These are phyloP conservation scores for Macrotrachela quadricornifera DNA, from an alignment of 1,140 invertebrate genomes.

Conservation along the genomic window DNA sequence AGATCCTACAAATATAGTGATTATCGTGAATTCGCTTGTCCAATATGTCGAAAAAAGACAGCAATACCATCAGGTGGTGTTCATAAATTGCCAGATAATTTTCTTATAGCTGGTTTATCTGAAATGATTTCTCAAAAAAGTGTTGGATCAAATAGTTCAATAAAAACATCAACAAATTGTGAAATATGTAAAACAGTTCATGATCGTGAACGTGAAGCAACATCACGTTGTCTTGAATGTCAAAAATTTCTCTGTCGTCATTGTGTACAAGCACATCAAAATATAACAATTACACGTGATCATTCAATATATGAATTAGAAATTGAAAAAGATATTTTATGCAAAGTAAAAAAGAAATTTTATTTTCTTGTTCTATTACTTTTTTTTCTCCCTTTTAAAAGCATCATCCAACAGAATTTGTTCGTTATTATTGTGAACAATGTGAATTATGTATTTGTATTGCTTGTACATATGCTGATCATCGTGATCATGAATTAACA, in stretches of 20 bases:
- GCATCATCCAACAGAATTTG: slow-evolving; percentile 24
- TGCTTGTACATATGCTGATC: slow-evolving; percentile 31
- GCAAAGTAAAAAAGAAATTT: slow-evolving; percentile 23
- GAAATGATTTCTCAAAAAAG: slow-evolving; percentile 23
- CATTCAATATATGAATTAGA: slow-evolving; percentile 31
- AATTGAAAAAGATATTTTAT: slow-evolving; percentile 32
- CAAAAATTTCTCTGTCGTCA: slow-evolving; percentile 29
- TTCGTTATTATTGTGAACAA: slow-evolving; percentile 31
- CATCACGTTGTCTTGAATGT: slow-evolving; percentile 32
- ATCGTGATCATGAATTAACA: slow-evolving; percentile 30
- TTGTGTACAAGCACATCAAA: slow-evolving; percentile 26
- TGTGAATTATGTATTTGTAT: slow-evolving; percentile 31
- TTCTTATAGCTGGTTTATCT: slow-evolving; percentile 28
- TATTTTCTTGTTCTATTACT: too few species aligned
- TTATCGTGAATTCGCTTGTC: slow-evolving; percentile 28
- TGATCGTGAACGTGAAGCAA: slow-evolving; percentile 24
- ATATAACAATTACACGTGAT: slow-evolving; percentile 27
- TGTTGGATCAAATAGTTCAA: neutral
- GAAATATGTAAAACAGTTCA: slow-evolving; percentile 30
- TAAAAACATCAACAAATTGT: slow-evolving; percentile 22
- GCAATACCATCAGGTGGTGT: slow-evolving; percentile 30
- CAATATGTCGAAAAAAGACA: slow-evolving; percentile 30
- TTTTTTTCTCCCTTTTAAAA: too few species aligned
- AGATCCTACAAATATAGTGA: slow-evolving; percentile 6
- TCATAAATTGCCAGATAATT: slow-evolving; percentile 32